phyloP scores from a whole-genome alignment of 1,140 invertebrate species.

The Drosophila tani region DNA sequence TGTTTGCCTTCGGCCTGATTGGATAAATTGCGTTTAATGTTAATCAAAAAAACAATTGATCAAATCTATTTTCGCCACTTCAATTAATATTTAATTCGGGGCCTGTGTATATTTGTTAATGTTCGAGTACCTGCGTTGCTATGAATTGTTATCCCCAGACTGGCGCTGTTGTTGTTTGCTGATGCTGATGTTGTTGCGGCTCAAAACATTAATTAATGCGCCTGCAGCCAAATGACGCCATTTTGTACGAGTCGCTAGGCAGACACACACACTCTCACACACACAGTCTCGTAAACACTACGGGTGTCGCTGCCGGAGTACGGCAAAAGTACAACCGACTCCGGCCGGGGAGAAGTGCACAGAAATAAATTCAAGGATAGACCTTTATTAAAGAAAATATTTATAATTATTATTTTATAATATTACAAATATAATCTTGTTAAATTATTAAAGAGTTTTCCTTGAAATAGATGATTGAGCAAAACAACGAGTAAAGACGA shows the following conservation, averaged over 20 bases:
- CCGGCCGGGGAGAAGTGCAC: conserved; percentile 10
- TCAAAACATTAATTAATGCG: conserved; percentile 80
- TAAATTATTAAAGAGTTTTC: too few species aligned
- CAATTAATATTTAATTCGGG: conserved; percentile 14
- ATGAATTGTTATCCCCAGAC: conserved; percentile 34
- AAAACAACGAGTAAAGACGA: too few species aligned
- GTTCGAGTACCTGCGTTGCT: background rate
- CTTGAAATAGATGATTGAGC: too few species aligned
- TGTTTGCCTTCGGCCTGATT: background rate
- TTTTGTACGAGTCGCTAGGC: conserved; percentile 57
- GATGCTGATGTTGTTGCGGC: conserved; percentile 56
- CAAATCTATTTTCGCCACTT: conserved; percentile 1
- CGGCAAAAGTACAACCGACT: conserved; percentile 52
- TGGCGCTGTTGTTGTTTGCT: conserved; percentile 36
- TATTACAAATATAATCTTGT: too few species aligned
- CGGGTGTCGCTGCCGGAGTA: conserved; percentile 17
- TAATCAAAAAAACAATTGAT: conserved; percentile 1
- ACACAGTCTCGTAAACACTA: background rate
- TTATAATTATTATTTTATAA: too few species aligned
- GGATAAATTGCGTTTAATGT: conserved; percentile 1
- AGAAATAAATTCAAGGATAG: background rate
- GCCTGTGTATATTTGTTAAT: conserved; percentile 2
- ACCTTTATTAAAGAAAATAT: background rate
- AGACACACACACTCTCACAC: conserved; percentile 25
- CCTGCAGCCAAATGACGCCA: conserved; percentile 77